Conservation (phyloP, 1,140 invertebrate species). For the Panagrolaimus sp. region DNA sequence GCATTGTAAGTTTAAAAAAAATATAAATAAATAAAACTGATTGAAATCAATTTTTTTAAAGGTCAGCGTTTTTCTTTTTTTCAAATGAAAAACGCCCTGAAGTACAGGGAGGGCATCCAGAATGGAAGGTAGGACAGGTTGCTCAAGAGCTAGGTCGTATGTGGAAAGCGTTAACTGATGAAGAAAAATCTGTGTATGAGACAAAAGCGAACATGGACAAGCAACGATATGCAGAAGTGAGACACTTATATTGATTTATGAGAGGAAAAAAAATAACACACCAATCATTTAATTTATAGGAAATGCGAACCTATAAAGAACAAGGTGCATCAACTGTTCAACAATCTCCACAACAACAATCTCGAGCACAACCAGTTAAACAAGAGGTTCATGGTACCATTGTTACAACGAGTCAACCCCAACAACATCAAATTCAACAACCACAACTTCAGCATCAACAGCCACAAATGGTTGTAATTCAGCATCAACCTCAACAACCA, state of each 20-base stretch:
- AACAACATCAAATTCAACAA: constrained; percentile 13
- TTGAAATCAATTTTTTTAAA: constrained; percentile 19
- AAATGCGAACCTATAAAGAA: constrained; percentile 4
- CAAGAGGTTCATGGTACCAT: background rate
- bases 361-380: background rate
- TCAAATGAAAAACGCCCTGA: constrained; percentile 91
- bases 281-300: background rate
- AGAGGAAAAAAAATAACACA: too few relatives aligned
- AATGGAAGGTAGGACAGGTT: constrained; percentile 89
- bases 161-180: constrained; percentile 68
- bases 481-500: background rate
- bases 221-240: constrained; percentile 53
- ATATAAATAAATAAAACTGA: background rate
- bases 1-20: constrained; percentile 67
- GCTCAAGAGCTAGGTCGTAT: constrained; percentile 91
- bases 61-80: constrained; percentile 98
- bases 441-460: constrained; percentile 5
- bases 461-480: constrained; percentile 7
- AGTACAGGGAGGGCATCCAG: constrained; percentile 83
- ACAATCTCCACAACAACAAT: background rate
- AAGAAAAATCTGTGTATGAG: constrained; percentile 38
- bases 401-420: background rate
- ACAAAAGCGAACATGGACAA: constrained; percentile 44
- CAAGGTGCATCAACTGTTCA: background rate
- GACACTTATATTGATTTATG: constrained; percentile 17